phyloP scores from a whole-genome alignment of 2,113 vertebrate genomes.

The Grammomys surdaster region DNA sequence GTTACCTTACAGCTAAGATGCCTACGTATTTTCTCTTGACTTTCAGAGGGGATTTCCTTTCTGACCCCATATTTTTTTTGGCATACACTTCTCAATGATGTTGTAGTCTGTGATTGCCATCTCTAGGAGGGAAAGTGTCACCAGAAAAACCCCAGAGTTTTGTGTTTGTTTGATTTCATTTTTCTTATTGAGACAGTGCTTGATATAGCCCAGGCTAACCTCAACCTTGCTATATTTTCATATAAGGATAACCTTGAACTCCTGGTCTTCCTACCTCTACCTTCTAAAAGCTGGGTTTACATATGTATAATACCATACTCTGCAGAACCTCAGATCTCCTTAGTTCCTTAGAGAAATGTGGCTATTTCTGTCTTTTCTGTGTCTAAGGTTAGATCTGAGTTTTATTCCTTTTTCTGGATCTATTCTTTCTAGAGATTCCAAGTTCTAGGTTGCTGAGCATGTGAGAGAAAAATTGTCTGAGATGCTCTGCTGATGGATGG shows the following conservation, averaged over 20 bases:
- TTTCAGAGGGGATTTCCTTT: neutral
- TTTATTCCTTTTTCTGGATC: neutral
- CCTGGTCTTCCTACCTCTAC: neutral
- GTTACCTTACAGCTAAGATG: neutral
- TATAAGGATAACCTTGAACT: neutral
- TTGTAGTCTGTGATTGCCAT: neutral
- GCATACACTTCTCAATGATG: neutral
- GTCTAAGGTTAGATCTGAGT: neutral
- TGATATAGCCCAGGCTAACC: neutral
- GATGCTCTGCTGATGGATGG: neutral
- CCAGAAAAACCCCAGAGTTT: neutral
- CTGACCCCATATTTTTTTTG: slow-evolving; percentile 8
- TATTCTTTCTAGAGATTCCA: neutral
- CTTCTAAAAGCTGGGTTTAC: neutral
- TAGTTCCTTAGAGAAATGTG: neutral
- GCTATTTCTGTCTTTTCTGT: neutral
- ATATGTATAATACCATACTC: neutral
- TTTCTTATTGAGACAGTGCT: neutral
- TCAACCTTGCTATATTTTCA: neutral
- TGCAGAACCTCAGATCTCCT: neutral
- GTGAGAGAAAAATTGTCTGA: neutral
- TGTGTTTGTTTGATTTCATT: neutral
- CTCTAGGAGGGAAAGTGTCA: neutral
- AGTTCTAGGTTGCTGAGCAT: neutral
- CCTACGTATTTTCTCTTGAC: neutral